phyloP scores from a whole-genome alignment of 2,888 invertebrate genomes.

The Lochmaea crataegi region DNA sequence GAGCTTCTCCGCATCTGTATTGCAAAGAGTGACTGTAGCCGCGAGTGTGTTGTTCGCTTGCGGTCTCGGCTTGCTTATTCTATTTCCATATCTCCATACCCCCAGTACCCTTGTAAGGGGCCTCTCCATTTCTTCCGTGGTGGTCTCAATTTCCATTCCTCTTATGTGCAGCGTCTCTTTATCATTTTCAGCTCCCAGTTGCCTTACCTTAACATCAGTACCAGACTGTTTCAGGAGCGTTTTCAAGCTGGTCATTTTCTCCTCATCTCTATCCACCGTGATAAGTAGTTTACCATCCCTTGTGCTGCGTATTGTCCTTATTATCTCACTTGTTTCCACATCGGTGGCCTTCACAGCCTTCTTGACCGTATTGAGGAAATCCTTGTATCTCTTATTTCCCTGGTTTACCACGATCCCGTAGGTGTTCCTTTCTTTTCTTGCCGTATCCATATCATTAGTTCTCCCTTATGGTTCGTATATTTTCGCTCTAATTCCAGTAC shows the following conservation, averaged over 20 bases:
- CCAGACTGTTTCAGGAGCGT: neutral
- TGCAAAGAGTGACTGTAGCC: conserved; percentile 5
- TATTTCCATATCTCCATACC: neutral
- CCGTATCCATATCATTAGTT: neutral
- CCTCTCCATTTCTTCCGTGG: neutral
- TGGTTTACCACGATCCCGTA: no score
- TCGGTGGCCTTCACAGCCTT: no score
- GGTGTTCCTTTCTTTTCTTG: neutral
- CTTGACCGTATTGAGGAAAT: neutral
- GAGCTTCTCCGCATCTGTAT: neutral
- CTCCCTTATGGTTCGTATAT: neutral
- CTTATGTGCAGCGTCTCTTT: conserved; percentile 8
- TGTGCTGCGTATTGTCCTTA: neutral
- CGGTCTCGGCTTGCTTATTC: conserved; percentile 6
- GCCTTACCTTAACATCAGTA: neutral
- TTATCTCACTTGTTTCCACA: neutral
- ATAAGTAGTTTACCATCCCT: conserved; percentile 7
- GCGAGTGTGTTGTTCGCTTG: no score
- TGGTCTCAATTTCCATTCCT: conserved; percentile 12
- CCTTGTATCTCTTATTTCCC: neutral
- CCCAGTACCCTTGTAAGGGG: neutral
- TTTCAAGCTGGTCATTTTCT: conserved; percentile 6
- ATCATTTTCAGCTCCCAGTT: neutral
- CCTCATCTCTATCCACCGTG: conserved; percentile 2
- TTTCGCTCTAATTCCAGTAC: neutral